phyloP scores from a whole-genome alignment of 1,140 invertebrate species.

The Camponotus floridanus region DNA sequence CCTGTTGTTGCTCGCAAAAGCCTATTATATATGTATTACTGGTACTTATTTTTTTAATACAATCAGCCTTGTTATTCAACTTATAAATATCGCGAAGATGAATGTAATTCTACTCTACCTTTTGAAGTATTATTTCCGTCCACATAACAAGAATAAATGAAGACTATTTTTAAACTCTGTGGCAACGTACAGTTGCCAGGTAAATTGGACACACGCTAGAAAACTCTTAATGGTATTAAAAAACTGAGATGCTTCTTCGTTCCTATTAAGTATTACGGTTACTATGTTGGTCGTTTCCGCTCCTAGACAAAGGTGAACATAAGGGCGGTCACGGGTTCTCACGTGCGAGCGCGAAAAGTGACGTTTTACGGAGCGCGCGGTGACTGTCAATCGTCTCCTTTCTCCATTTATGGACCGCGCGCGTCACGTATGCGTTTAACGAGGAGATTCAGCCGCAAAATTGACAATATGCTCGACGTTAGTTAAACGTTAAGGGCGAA shows the following conservation, averaged over 20 bases:
- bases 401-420: slow-evolving; percentile 62
- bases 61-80: too few relatives aligned
- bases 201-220: too few relatives aligned
- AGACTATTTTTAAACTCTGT: too few relatives aligned
- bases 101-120: neutral
- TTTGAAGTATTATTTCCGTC: neutral
- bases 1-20: too few relatives aligned
- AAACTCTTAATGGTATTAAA: neutral
- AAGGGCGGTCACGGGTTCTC: slow-evolving; percentile 47
- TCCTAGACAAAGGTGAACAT: slow-evolving; percentile 1
- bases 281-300: neutral
- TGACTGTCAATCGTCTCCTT: slow-evolving; percentile 54
- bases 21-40: too few relatives aligned
- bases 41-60: too few relatives aligned
- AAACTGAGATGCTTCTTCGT: neutral
- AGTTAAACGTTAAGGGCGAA: neutral
- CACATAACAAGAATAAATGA: too few relatives aligned
- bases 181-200: too few relatives aligned
- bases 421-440: slow-evolving; percentile 12
- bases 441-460: slow-evolving; percentile 3
- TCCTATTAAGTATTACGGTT: neutral
- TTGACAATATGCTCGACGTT: neutral
- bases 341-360: slow-evolving; percentile 44
- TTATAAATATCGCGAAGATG: too few relatives aligned
- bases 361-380: slow-evolving; percentile 22